Evolutionary conservation across 2,888 invertebrate genomes (phyloP), one percentile per base, ranked within the genome.

Genomic region (Orthonevra nobilis): DNA sequence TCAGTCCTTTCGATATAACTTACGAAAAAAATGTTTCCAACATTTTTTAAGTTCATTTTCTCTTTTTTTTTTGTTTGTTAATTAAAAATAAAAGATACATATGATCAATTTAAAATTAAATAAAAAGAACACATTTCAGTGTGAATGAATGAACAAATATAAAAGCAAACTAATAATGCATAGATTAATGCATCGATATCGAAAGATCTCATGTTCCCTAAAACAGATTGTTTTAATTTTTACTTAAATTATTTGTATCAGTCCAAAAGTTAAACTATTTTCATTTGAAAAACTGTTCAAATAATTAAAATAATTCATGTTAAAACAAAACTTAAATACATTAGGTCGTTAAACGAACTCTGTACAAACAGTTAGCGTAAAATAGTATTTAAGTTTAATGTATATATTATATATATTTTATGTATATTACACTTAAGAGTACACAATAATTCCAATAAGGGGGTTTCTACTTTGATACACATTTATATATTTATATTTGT

Each of bases 1-100:
- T 84, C 84, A 84, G 84, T 84, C 82, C 84, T 82, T 83, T 82
- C 83, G 77, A 82, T 83, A 81, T 81, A 81, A 81, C 68, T 58
- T 32, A 69, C 56, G 46, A 61, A 17, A 72, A 79, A 73, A 52
- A 61, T 38, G 30, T 9, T 32, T 50, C 60, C 68, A 77, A 52
- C 54, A 36, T 54, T 46, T 68, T 32, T 50, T 61, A 12, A 26
- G 40, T 58, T 68, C 17, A 19, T 56, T 40, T 28, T 26, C 7
- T 5, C 23, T 46, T 52, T 1, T 19, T 12, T 44, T 23, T 5
- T 23, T 34, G 28, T 44, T 60, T 58, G 36, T 48, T 32, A 14
- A 20, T 23, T 36, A 58, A 50, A 63, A 15, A 60, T 54, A 42
- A 60, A 28, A 15, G 46, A 26, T 44, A 14, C 26, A 12, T 10